These are phyloP conservation scores for Sebastes goodei DNA, from an alignment of 2,797 vertebrate species.

Conservation along the genomic window DNA sequence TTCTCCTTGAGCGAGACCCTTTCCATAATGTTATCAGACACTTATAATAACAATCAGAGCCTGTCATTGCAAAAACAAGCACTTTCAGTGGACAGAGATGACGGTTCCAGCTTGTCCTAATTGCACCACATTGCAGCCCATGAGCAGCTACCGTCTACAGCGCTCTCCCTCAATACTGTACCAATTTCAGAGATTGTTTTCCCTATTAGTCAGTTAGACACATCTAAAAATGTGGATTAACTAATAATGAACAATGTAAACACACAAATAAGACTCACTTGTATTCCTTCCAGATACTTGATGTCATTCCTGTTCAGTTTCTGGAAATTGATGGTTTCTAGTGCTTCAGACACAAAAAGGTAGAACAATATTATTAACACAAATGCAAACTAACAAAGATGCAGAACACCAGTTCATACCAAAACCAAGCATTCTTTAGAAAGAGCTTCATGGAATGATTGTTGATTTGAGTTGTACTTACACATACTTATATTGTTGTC, in stretches of 20 bases:
- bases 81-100: no score
- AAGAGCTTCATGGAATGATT: background rate
- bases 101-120: no score
- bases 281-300: conserved; percentile 79
- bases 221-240: background rate
- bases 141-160: no score
- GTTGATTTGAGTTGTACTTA: background rate
- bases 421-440: background rate
- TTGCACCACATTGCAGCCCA: no score
- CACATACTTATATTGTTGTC: background rate
- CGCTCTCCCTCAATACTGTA: no score
- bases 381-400: background rate
- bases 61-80: no score
- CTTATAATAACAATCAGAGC: no score
- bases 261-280: conserved; percentile 78
- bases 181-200: no score
- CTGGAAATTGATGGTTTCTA: conserved; percentile 90
- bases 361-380: background rate
- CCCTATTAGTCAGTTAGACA: no score
- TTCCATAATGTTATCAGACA: no score
- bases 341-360: conserved; percentile 64
- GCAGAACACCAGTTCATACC: background rate
- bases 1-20: no score
- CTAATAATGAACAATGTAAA: background rate
- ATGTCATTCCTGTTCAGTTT: conserved; percentile 76